Evolutionary conservation across 2,888 invertebrate species (phyloP).

Genomic region (Synanthedon andrenaeformis): DNA sequence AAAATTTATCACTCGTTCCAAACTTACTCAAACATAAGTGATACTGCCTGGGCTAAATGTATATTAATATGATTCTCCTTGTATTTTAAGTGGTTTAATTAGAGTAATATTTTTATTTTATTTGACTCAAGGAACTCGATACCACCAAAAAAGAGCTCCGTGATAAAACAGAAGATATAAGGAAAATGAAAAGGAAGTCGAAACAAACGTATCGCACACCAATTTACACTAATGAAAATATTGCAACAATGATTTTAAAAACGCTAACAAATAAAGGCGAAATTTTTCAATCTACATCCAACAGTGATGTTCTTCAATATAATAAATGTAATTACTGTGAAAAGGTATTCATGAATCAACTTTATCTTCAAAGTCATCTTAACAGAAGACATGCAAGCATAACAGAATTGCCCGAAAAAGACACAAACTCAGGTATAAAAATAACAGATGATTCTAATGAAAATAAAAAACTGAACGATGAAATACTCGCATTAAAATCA

Average conservation of each 20-base stretch:
- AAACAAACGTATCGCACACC: constrained; percentile 36
- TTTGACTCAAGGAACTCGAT: constrained; percentile 57
- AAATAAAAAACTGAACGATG: constrained; percentile 69
- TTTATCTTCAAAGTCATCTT: constrained; percentile 74
- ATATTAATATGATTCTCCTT: too few relatives aligned
- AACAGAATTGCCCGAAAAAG: constrained; percentile 38
- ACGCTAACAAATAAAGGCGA: constrained; percentile 48
- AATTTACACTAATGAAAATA: constrained; percentile 54
- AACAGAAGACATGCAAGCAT: constrained; percentile 67
- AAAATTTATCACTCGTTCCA: neutral
- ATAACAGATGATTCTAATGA: constrained; percentile 38
- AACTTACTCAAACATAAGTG: too few relatives aligned
- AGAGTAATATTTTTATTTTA: neutral
- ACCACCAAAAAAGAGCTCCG: constrained; percentile 59
- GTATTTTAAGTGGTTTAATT: too few relatives aligned
- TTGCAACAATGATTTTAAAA: constrained; percentile 58
- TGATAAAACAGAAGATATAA: constrained; percentile 61
- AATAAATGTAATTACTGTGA: constrained; percentile 74
- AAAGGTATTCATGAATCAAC: constrained; percentile 76
- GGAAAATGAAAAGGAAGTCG: constrained; percentile 60
- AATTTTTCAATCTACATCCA: constrained; percentile 33
- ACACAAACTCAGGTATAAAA: constrained; percentile 9
- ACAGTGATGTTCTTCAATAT: constrained; percentile 42
- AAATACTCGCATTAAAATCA: constrained; percentile 52
- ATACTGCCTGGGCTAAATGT: too few relatives aligned